Conservation (phyloP, 2,797 vertebrate genomes). For the Phyllotis vaccarum region DNA sequence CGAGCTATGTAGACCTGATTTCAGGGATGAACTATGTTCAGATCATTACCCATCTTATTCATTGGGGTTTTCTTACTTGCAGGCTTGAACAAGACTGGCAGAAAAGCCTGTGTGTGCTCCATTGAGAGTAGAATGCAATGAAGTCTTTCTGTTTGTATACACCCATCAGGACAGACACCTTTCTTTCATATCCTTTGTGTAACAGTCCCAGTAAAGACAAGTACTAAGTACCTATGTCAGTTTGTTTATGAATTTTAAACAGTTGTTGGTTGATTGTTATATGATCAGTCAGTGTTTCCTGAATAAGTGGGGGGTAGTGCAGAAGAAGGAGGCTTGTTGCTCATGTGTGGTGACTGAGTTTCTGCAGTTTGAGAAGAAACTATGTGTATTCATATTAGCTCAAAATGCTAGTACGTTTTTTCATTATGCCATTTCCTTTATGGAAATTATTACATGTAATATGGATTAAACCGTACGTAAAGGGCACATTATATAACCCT, state of each 20-base stretch:
- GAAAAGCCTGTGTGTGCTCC: not conserved
- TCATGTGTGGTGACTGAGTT: not conserved
- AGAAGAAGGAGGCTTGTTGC: not conserved
- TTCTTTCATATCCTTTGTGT: not conserved
- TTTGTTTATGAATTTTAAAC: conserved; percentile 14
- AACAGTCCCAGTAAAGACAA: not conserved
- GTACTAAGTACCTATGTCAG: not conserved
- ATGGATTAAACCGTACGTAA: not conserved
- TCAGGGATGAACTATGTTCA: not conserved
- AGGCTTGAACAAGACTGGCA: not conserved
- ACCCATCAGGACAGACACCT: not conserved
- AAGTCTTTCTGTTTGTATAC: not conserved
- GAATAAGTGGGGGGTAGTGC: not conserved
- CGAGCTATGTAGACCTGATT: no score
- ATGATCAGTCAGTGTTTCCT: not conserved
- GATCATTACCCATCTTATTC: not conserved
- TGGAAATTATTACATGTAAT: not conserved
- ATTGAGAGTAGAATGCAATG: not conserved
- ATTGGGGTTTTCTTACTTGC: not conserved
- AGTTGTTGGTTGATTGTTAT: not conserved
- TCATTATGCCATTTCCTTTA: not conserved
- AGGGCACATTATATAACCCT: not conserved
- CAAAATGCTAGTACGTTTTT: not conserved
- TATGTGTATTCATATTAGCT: not conserved
- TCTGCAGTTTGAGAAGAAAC: not conserved